These are phyloP conservation scores for Sphenodon punctatus DNA, from an alignment of 2,797 vertebrate genomes.

Conservation along the genomic window DNA sequence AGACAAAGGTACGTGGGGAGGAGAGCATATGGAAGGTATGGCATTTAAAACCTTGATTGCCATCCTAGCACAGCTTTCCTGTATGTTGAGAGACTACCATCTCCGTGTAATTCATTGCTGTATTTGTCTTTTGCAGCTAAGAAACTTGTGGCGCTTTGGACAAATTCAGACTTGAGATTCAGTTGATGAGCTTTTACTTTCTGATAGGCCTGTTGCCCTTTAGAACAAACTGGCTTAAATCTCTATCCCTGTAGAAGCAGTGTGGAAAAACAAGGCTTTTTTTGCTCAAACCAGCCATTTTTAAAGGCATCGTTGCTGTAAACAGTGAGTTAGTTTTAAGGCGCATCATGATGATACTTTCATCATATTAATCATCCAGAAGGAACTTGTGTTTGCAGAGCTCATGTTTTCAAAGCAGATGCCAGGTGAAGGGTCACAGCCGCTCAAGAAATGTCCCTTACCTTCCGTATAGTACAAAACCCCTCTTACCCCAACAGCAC, in stretches of 20 bases:
- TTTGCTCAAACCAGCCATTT: constrained; percentile 26
- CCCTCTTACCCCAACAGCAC: too few relatives aligned
- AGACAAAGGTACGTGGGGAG: neutral
- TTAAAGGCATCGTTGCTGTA: neutral
- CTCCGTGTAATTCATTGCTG: too few relatives aligned
- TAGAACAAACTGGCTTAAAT: constrained; percentile 32
- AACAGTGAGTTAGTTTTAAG: constrained; percentile 35
- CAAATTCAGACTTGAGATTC: neutral
- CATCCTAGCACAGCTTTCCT: neutral
- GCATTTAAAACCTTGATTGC: neutral
- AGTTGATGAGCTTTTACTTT: neutral
- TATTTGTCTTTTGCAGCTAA: neutral
- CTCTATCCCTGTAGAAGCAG: constrained; percentile 26
- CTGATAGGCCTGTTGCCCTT: constrained; percentile 21
- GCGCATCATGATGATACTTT: constrained; percentile 32
- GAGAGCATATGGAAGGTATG: too few relatives aligned
- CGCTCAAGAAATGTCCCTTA: too few relatives aligned
- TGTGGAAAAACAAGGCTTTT: constrained; percentile 40
- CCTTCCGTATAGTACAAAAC: too few relatives aligned
- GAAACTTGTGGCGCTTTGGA: neutral
- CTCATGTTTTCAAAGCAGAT: too few relatives aligned
- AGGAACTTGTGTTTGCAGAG: too few relatives aligned
- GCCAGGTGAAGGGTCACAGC: constrained; percentile 4
- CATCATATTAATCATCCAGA: constrained; percentile 31
- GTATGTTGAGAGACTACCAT: neutral